Evolutionary conservation across 2,797 vertebrate genomes (phyloP), one percentile per base, ranked within the genome.

Genomic region (Podarcis siculus): DNA sequence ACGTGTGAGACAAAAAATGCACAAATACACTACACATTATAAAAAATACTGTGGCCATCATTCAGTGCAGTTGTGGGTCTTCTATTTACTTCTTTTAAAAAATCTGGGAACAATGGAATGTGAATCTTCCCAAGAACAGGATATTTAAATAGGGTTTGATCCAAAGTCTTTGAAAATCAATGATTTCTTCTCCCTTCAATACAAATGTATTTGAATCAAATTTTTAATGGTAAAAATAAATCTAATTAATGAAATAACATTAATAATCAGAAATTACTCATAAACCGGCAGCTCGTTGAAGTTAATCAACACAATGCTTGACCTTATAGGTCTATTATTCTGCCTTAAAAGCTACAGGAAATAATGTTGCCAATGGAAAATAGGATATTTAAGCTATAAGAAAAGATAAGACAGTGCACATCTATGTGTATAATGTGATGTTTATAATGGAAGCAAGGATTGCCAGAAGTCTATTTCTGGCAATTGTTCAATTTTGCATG

Each of bases 171-270:
- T 25, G 12, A 30, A 35, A 73, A 23, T 87, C 83, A 13, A 10
- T 32, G 58, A 49, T 87, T 89, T 61, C 86, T 72, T 4, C 86
- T 85, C 5, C n/a, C 83, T 89, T 76, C 37, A 76, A 30, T 91
- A 23, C 77, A 42, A 13, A 49, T 35, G 25, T 13, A 76, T 87
- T 67, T 89, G 37, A 3, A 77, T 6, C n/a, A 83, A 89, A 13
- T 6, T 8, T n/a, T 79, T 90, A 87, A 72, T 83, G 0, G 1
- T 79, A 39, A 64, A 7, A 21, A 86, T 45, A 58, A 12, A 23
- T 0, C 13, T 1, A 69, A 55, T 71, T 89, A 45, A 49, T 13
- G 37, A 66, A 35, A 30, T 55, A 45, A 66, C 10, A 64, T 32
- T 45, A 27, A 66, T 85, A 78, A 45, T 13, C 17, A 25, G 8